phyloP scores from a whole-genome alignment of 1,140 invertebrate species.

The Eciton burchellii region DNA sequence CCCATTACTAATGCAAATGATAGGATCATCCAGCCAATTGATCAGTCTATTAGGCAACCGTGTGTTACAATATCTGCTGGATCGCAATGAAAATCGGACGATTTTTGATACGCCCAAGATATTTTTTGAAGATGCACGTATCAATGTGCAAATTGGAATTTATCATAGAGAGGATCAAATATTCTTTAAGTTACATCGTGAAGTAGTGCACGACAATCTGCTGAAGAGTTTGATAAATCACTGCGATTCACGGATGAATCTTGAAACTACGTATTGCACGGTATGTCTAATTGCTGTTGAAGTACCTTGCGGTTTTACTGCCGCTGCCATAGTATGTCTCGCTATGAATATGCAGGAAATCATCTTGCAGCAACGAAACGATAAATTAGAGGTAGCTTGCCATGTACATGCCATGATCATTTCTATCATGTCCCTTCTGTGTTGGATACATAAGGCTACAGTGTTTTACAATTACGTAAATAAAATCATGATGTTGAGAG shows the following conservation, averaged over 20 bases:
- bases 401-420: slow-evolving; percentile 87
- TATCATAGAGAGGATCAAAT: slow-evolving; percentile 83
- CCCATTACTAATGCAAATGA: slow-evolving; percentile 83
- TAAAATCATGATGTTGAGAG: slow-evolving; percentile 85
- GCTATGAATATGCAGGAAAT: slow-evolving; percentile 87
- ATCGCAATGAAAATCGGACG: slow-evolving; percentile 84
- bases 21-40: slow-evolving; percentile 82
- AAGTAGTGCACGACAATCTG: slow-evolving; percentile 85
- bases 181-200: slow-evolving; percentile 85
- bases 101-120: slow-evolving; percentile 85
- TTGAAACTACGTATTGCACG: slow-evolving; percentile 86
- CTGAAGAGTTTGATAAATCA: slow-evolving; percentile 84
- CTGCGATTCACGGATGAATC: slow-evolving; percentile 81
- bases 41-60: slow-evolving; percentile 86
- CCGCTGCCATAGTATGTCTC: slow-evolving; percentile 86
- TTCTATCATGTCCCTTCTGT: slow-evolving; percentile 87
- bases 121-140: slow-evolving; percentile 84
- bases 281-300: slow-evolving; percentile 86
- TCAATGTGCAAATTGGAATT: slow-evolving; percentile 79
- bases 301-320: slow-evolving; percentile 87
- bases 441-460: slow-evolving; percentile 87
- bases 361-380: slow-evolving; percentile 77
- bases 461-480: slow-evolving; percentile 87
- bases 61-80: slow-evolving; percentile 86
- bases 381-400: slow-evolving; percentile 75